Evolutionary conservation across 2,888 invertebrate species (phyloP).

Genomic region (Eucera pruinosa): DNA sequence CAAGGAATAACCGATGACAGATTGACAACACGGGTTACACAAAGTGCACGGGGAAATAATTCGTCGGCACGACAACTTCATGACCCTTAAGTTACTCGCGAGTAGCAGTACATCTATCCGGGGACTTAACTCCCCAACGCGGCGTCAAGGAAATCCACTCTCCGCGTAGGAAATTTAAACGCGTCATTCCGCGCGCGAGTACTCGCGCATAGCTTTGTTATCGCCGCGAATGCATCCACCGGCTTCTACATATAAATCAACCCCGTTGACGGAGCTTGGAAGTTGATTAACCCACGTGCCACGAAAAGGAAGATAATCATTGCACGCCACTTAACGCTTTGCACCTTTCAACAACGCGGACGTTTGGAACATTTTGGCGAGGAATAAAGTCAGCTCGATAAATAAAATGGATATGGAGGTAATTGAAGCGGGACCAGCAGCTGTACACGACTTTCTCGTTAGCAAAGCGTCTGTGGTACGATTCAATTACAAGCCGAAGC

Average conservation of each 20-base stretch:
- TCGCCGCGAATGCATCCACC: slow-evolving; percentile 60
- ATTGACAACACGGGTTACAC: slow-evolving; percentile 66
- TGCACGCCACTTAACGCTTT: slow-evolving; percentile 18
- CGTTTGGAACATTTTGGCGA: slow-evolving; percentile 12
- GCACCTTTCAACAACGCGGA: neutral
- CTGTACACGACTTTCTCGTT: slow-evolving; percentile 50
- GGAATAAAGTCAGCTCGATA: slow-evolving; percentile 37
- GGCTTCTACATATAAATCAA: slow-evolving; percentile 55
- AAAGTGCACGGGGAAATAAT: slow-evolving; percentile 67
- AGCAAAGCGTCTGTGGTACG: slow-evolving; percentile 20
- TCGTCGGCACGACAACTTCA: slow-evolving; percentile 67
- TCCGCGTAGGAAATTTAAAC: slow-evolving; percentile 39
- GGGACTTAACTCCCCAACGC: slow-evolving; percentile 62
- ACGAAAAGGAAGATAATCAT: slow-evolving; percentile 42
- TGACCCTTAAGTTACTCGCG: slow-evolving; percentile 63
- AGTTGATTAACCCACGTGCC: slow-evolving; percentile 58
- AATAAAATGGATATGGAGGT: slow-evolving; percentile 32
- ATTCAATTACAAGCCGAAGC: slow-evolving; percentile 32
- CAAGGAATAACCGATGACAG: slow-evolving; percentile 67
- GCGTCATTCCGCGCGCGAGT: slow-evolving; percentile 44
- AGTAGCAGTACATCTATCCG: slow-evolving; percentile 63
- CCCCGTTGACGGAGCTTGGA: slow-evolving; percentile 49
- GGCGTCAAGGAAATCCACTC: slow-evolving; percentile 64
- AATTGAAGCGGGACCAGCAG: neutral
- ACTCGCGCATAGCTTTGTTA: slow-evolving; percentile 68